phyloP scores from a whole-genome alignment of 2,797 vertebrate genomes.

The Platalea minor region DNA sequence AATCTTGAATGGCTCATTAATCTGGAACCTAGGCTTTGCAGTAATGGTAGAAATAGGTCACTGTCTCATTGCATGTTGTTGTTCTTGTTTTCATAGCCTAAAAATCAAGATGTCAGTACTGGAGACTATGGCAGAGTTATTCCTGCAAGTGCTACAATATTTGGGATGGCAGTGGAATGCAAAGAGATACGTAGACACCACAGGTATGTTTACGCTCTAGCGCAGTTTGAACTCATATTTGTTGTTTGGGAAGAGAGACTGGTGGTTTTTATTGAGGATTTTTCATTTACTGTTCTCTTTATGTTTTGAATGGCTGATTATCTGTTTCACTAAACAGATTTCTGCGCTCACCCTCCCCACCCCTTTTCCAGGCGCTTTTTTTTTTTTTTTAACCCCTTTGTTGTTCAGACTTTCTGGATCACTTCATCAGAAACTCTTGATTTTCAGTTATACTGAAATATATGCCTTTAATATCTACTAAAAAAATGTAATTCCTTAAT shows the following conservation, averaged over 20 bases:
- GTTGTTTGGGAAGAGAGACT: neutral
- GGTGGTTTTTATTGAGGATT: neutral
- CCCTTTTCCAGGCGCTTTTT: neutral
- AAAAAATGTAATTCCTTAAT: neutral
- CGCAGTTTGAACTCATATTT: neutral
- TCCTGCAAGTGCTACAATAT: conserved; percentile 89
- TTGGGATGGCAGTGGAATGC: conserved; percentile 90
- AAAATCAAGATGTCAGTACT: conserved; percentile 35
- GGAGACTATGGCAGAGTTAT: conserved; percentile 87
- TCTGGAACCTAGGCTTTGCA: neutral
- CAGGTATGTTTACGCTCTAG: conserved; percentile 76
- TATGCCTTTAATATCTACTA: neutral
- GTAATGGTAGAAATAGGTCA: neutral
- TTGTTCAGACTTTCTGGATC: neutral
- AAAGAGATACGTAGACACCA: conserved; percentile 92
- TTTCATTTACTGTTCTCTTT: neutral
- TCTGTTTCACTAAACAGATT: neutral
- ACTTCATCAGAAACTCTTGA: neutral
- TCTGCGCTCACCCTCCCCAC: neutral
- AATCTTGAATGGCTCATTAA: neutral
- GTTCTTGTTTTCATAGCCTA: conserved; percentile 63
- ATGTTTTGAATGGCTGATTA: neutral
- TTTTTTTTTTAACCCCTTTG: neutral
- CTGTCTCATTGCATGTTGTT: neutral
- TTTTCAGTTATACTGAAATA: neutral